These are phyloP conservation scores for Pseudococcus longispinus DNA, from an alignment of 2,888 invertebrate genomes.

Conservation along the genomic window DNA sequence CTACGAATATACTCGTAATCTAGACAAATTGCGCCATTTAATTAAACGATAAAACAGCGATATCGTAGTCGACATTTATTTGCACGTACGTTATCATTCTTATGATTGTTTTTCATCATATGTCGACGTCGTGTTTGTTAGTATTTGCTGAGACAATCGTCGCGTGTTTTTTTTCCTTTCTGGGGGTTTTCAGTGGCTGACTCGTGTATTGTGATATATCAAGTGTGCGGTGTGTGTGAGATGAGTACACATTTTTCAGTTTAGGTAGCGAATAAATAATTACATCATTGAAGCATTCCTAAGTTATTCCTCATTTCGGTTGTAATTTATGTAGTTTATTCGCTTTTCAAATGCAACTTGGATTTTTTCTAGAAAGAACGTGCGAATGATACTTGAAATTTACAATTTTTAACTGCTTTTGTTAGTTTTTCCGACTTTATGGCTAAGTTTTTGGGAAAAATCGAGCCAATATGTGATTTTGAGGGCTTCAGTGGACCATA, in stretches of 20 bases:
- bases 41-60: background rate
- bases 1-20: background rate
- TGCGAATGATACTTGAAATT: too few relatives aligned
- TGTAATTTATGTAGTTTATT: too few relatives aligned
- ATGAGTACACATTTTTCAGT: background rate
- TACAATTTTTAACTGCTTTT: too few relatives aligned
- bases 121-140: background rate
- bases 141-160: background rate
- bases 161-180: background rate
- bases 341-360: too few relatives aligned
- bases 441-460: too few relatives aligned
- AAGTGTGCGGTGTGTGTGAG: background rate
- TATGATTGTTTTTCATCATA: background rate
- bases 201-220: background rate
- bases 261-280: too few relatives aligned
- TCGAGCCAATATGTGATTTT: too few relatives aligned
- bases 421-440: too few relatives aligned
- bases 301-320: too few relatives aligned
- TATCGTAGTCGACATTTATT: background rate
- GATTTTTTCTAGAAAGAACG: too few relatives aligned
- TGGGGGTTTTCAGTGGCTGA: background rate
- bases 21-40: background rate
- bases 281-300: too few relatives aligned
- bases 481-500: too few relatives aligned
- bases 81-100: background rate